Base-by-base conservation (phyloP, 2,888 invertebrate genomes). In the Cantharis rufa region DNA sequence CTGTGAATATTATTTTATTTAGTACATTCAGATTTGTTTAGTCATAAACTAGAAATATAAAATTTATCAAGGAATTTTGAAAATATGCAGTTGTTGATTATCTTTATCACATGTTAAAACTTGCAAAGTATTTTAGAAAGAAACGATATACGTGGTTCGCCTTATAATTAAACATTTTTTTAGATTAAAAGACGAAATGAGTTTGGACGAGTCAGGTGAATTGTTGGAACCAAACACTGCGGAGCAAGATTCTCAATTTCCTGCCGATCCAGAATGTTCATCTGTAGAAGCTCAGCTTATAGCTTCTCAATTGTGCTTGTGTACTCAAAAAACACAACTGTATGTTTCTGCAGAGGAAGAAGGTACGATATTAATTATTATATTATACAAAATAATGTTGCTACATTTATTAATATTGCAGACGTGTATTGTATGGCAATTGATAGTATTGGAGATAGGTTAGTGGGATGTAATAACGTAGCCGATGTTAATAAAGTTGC, bases 381-480 rank as follows among this genome's bases (percentile, higher is more conserved):
- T 48, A 2, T 3, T 18, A 18, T 48, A n/a, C 7, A n/a, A 48
- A 48, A n/a, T 48, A 48, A 13, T 32, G 13, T 7, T 48, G 9
- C n/a, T 48, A 48, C n/a, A 5, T 32, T n/a, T 48, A 70, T 2
- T 62, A 69, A 74, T 76, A 62, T 84, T 84, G 73, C 88, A 88
- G 92, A 92, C 78, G 89, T 92, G 18, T 93, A 92, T 87, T 96
- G 95, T 86, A 93, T 93, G 82, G 95, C 95, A 18, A 90, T 95
- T 48, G 95, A 95, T 87, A 90, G 92, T 75, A 92, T 95, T 72
- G 94, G 94, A 81, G 93, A 92, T 13, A 90, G 92, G 77, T 89
- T 94, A 63, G 92, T 96, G 74, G 96, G 96, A 1, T 97, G 97
- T 86, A 94, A 94, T 81, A 95, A 95, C 87, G 89, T 91, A 79